Evolutionary conservation across 2,888 invertebrate genomes (phyloP).

Genomic region (Morinoia aosen): DNA sequence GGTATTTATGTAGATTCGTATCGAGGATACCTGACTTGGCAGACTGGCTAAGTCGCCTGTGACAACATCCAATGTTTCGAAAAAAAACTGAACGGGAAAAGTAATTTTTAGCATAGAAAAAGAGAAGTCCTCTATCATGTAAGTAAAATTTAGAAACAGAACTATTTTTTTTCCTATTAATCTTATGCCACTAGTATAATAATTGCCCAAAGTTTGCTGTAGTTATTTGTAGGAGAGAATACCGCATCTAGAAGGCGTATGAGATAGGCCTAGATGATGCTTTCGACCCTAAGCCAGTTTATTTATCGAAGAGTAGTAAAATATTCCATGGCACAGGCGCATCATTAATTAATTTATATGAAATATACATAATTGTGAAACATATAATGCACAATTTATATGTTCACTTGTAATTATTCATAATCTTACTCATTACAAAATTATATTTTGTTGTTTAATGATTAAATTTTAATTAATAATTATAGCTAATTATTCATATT

Average conservation of each 20-base stretch:
- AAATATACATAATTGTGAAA: too few species aligned
- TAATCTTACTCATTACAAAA: too few species aligned
- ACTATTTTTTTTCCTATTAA: not conserved
- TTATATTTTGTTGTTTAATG: too few species aligned
- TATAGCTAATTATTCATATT: too few species aligned
- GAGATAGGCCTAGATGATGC: not conserved
- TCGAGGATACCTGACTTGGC: too few species aligned
- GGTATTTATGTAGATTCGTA: too few species aligned
- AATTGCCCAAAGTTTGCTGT: not conserved
- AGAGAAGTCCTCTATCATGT: not conserved
- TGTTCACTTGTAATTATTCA: too few species aligned
- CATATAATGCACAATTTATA: too few species aligned
- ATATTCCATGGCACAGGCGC: too few species aligned
- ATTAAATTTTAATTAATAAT: too few species aligned
- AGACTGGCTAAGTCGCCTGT: not conserved
- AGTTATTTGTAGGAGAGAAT: not conserved
- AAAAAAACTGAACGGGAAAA: not conserved
- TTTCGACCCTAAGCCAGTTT: not conserved
- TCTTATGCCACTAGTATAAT: not conserved
- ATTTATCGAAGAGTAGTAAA: not conserved
- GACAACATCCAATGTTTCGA: not conserved
- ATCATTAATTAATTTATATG: too few species aligned
- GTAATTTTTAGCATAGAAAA: not conserved
- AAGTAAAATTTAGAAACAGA: not conserved
- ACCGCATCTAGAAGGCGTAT: not conserved